phyloP scores from a whole-genome alignment of 2,113 vertebrate species.

The Seriola aureovittata region DNA sequence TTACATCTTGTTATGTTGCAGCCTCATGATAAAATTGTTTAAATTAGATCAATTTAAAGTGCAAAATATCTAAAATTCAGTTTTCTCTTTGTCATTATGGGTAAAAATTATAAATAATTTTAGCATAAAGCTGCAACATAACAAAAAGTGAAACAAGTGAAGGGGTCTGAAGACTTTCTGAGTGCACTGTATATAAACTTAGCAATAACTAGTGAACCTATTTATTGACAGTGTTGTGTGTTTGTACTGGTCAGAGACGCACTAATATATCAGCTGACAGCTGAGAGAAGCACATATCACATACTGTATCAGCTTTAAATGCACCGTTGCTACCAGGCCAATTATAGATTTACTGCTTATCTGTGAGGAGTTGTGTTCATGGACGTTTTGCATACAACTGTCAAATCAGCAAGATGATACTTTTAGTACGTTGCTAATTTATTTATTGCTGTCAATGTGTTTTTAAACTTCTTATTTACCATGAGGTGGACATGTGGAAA shows the following conservation, averaged over 20 bases:
- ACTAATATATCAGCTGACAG: constrained; percentile 41
- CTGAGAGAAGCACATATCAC: constrained; percentile 68
- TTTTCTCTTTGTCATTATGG: too few species aligned
- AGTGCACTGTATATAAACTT: constrained; percentile 55
- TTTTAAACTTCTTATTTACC: constrained; percentile 29
- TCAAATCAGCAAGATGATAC: not conserved
- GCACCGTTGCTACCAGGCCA: constrained; percentile 25
- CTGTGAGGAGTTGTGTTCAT: constrained; percentile 34
- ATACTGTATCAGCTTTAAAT: constrained; percentile 51
- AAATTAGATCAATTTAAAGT: too few species aligned
- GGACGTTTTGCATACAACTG: constrained; percentile 12
- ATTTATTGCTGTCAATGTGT: constrained; percentile 22
- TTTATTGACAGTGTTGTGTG: constrained; percentile 68
- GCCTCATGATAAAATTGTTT: too few species aligned
- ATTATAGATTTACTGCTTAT: constrained; percentile 23
- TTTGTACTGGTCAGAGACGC: constrained; percentile 44
- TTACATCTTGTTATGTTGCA: too few species aligned
- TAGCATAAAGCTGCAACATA: too few species aligned
- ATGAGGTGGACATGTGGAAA: not conserved
- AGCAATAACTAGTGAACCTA: constrained; percentile 83
- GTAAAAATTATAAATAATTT: too few species aligned
- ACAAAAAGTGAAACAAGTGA: too few species aligned
- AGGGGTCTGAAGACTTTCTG: too few species aligned
- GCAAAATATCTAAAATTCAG: too few species aligned
- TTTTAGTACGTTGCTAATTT: not conserved